A percentile compares a stretch with the other conserved stretches of the same genome.
Evolutionary conservation across 2,113 vertebrate genomes (phyloP).

Genomic region (Cinclus mexicanus): DNA sequence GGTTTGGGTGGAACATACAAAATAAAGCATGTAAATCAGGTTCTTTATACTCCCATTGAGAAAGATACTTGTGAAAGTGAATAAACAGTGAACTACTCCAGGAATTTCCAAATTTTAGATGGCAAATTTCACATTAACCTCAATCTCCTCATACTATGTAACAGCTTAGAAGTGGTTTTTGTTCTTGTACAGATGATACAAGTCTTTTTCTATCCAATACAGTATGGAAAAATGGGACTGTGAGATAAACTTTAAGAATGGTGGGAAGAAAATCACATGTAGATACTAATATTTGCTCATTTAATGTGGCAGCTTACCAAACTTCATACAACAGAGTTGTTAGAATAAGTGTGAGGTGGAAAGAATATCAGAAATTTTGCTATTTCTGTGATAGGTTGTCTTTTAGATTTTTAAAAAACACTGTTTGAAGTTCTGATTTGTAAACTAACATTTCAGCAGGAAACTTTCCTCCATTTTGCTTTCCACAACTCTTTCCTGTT

Average conservation of each 20-base stretch:
- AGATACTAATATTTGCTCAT: neutral
- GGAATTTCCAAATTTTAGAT: neutral
- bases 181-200: neutral
- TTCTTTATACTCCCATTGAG: neutral
- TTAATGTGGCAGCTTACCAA: neutral
- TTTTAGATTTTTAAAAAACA: neutral
- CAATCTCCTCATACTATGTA: neutral
- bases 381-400: neutral
- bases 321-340: neutral
- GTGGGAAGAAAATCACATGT: neutral
- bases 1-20: fast-evolving
- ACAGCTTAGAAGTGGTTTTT: neutral
- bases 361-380: neutral
- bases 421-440: neutral
- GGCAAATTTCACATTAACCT: neutral
- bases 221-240: neutral
- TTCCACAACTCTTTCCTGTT: neutral
- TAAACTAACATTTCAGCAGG: neutral
- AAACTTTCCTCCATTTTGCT: neutral
- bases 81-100: neutral
- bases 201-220: neutral
- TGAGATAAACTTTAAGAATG: neutral
- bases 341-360: neutral
- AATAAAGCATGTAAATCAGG: neutral
- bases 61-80: neutral